Evolutionary conservation across 1,140 invertebrate species (phyloP), one percentile per base, ranked within the genome.

Genomic region (Achatina immaculata): DNA sequence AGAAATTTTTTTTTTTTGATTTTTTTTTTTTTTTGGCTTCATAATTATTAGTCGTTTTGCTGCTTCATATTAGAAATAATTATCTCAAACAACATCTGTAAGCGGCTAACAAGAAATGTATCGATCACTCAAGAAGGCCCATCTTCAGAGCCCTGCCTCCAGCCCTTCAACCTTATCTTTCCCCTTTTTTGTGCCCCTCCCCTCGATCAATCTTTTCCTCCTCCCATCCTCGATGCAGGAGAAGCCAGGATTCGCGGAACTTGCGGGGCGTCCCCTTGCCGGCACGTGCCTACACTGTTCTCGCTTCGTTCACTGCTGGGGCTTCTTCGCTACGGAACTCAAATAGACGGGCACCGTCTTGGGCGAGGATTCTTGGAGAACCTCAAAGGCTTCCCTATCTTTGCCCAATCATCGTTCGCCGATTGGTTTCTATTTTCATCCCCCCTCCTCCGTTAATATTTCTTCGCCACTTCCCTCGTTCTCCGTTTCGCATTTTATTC

Each of bases 301-400:
- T 31, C 21, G 74, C 48, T 36, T 40, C 74, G 34, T 4, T 76
- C 74, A 62, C 74, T 62, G 7, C 14, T 76, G 34, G 58, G 74
- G 74, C 74, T 76, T 76, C 74, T 34, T 28, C 28, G 74, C 74
- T 76, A 76, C 74, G 74, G 74, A 76, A 76, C 74, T 76, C 74
- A 76, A 76, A 76, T 65, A 78, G 58, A 78, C 65, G 76, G 36
- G 62, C 76, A 68, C 0, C 65, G 76, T 45, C 76, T 68, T 78
- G n/a, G 42, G 24, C 40, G 65, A 28, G 58, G 76, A 24, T 66
- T 45, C 43, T 62, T 24, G 11, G 28, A 11, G n/a, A 16, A 65
- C n/a, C 62, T 62, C 11, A 51, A 0, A 34, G 74, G 48, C 65
- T 78, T 66, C 76, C 76, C 76, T 48, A 45, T 78, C 65, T 78